Conservation (phyloP, 2,888 invertebrate genomes). For the Leptinotarsa haldemani region DNA sequence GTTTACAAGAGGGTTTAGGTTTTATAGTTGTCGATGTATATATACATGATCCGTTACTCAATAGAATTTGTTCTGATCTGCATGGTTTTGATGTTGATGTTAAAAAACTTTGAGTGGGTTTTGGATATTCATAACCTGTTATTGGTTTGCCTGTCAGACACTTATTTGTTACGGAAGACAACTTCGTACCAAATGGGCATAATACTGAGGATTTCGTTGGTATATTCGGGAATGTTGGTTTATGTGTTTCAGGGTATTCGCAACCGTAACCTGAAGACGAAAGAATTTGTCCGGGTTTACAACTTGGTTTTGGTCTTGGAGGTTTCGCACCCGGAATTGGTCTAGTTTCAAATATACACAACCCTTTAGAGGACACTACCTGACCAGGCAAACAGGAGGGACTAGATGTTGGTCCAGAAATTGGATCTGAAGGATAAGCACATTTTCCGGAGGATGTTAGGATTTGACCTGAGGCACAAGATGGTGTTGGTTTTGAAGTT, state of each 20-base stretch:
- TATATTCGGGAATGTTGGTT: not conserved
- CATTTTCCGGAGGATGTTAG: constrained; percentile 24
- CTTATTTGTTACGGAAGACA: constrained; percentile 3
- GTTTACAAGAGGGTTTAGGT: constrained; percentile 23
- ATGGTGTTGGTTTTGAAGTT: constrained; percentile 21
- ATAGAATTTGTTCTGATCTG: not conserved
- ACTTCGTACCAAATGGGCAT: constrained; percentile 21
- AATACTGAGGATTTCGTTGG: not conserved
- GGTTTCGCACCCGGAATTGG: constrained; percentile 5
- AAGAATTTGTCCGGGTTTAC: constrained; percentile 58
- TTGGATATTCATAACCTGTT: constrained; percentile 24
- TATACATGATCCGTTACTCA: constrained; percentile 13
- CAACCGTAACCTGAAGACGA: constrained; percentile 22
- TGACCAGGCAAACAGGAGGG: constrained; percentile 47
- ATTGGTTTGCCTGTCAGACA: constrained; percentile 2
- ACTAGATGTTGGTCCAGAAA: constrained; percentile 22
- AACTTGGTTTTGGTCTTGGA: constrained; percentile 38
- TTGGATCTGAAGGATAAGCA: constrained; percentile 20
- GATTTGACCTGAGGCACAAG: constrained; percentile 15
- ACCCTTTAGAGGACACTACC: constrained; percentile 25
- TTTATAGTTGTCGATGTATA: constrained; percentile 31
- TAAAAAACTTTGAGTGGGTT: not conserved
- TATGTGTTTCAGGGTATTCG: constrained; percentile 4
- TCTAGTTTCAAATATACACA: constrained; percentile 20
- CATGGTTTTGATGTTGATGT: constrained; percentile 21